These are phyloP conservation scores for Belonocnema kinseyi DNA, from an alignment of 1,140 invertebrate genomes.

Conservation along the genomic window DNA sequence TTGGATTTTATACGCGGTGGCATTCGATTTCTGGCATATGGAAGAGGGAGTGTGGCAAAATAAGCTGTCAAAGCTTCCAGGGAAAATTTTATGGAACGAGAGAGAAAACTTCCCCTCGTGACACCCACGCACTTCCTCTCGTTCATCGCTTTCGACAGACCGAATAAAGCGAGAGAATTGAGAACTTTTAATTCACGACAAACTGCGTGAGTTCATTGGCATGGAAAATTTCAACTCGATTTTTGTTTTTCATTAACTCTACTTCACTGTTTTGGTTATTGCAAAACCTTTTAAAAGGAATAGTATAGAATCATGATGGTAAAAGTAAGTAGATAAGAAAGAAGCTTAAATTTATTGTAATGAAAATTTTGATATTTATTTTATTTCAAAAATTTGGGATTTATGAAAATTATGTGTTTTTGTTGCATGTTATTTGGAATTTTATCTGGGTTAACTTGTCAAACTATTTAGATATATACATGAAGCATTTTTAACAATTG, in stretches of 20 bases:
- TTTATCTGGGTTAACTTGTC: too few species aligned
- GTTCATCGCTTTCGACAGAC: neutral
- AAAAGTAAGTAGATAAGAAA: too few species aligned
- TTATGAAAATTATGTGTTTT: too few species aligned
- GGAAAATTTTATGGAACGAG: slow-evolving; percentile 13
- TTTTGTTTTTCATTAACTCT: neutral
- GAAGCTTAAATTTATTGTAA: too few species aligned
- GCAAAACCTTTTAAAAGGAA: too few species aligned
- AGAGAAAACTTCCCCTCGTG: slow-evolving; percentile 27
- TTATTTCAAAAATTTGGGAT: too few species aligned
- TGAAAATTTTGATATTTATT: too few species aligned
- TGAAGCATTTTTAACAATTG: too few species aligned
- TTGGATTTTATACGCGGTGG: slow-evolving; percentile 68
- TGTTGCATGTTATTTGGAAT: too few species aligned
- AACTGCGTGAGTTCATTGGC: neutral
- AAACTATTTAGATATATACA: too few species aligned
- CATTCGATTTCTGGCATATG: slow-evolving; percentile 57
- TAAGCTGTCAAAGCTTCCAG: slow-evolving; percentile 64
- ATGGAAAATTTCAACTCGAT: slow-evolving; percentile 38
- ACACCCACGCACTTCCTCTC: neutral
- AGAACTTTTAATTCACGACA: neutral
- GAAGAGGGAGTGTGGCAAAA: slow-evolving; percentile 59
- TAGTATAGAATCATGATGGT: too few species aligned
- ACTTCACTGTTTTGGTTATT: too few species aligned
- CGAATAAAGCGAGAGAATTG: slow-evolving; percentile 3